A percentile compares a stretch with the other conserved stretches of the same genome.
Evolutionary conservation across 2,797 vertebrate species (phyloP).

Genomic region (Aulostomus chinensis): DNA sequence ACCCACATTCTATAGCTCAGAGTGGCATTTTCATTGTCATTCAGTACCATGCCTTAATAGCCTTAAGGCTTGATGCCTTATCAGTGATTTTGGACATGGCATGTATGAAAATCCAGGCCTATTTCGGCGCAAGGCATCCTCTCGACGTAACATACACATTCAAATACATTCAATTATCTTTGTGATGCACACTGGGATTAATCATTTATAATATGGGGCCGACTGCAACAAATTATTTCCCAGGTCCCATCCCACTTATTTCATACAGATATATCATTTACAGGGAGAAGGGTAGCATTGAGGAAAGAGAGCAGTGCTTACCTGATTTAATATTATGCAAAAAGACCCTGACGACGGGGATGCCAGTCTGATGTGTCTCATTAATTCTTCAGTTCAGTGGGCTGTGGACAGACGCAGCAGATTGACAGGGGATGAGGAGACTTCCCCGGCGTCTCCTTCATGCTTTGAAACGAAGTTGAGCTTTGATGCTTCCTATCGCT

Average conservation of each 20-base stretch:
- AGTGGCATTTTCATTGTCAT: background rate
- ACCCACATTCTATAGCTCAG: background rate
- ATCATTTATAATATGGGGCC: slow-evolving; percentile 55
- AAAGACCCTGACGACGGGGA: slow-evolving; percentile 47
- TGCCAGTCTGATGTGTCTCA: slow-evolving; percentile 67
- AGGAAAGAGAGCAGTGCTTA: slow-evolving; percentile 43
- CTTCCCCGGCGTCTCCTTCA: slow-evolving; percentile 46
- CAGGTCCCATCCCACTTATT: slow-evolving; percentile 36
- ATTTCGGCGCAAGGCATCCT: background rate
- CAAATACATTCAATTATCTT: slow-evolving; percentile 63
- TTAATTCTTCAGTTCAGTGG: slow-evolving; percentile 78
- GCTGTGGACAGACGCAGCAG: slow-evolving; percentile 68
- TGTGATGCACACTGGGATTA: slow-evolving; percentile 51
- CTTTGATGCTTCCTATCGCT: slow-evolving; percentile 65
- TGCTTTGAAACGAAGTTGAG: slow-evolving; percentile 59
- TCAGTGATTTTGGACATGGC: slow-evolving; percentile 15
- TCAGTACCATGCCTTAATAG: background rate
- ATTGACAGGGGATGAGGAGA: slow-evolving; percentile 66
- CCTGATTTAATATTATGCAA: slow-evolving; percentile 70
- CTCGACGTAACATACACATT: slow-evolving; percentile 38
- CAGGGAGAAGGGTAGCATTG: slow-evolving; percentile 20
- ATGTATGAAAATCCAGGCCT: slow-evolving; percentile 13
- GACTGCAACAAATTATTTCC: slow-evolving; percentile 32
- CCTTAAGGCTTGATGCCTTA: background rate
- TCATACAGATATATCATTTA: slow-evolving; percentile 38